Evolutionary conservation across 1,140 invertebrate species (phyloP).

Genomic region (Rhagoletis zephyria): DNA sequence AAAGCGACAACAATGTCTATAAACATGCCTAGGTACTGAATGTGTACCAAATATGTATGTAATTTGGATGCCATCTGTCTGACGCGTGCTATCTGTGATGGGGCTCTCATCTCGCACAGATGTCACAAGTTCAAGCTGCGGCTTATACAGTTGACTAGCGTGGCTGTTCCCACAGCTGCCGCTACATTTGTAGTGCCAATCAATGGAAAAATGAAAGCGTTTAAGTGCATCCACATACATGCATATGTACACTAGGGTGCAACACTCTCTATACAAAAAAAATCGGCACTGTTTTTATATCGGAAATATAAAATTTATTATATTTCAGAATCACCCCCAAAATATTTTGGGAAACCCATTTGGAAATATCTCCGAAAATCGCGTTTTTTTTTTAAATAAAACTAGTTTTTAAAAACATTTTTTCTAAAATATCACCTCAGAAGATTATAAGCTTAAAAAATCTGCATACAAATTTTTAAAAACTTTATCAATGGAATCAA

Average conservation of each 20-base stretch:
- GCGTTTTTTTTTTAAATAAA: too few relatives aligned
- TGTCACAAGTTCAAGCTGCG: slow-evolving; percentile 46
- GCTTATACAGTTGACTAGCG: neutral
- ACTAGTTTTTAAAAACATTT: too few relatives aligned
- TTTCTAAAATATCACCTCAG: too few relatives aligned
- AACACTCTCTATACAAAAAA: too few relatives aligned
- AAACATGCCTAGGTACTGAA: neutral
- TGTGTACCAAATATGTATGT: neutral
- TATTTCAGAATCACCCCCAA: too few relatives aligned
- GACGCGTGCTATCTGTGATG: slow-evolving; percentile 15
- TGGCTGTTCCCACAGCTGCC: neutral
- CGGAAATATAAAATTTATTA: too few relatives aligned
- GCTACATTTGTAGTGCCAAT: neutral
- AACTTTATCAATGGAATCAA: too few relatives aligned
- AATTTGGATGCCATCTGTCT: neutral
- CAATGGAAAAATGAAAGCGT: slow-evolving; percentile 13
- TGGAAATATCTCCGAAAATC: too few relatives aligned
- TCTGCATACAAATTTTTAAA: too few relatives aligned
- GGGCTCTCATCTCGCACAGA: slow-evolving; percentile 11
- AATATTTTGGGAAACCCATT: too few relatives aligned
- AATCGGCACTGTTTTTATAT: too few relatives aligned
- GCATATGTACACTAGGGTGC: neutral
- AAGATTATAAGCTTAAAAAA: too few relatives aligned
- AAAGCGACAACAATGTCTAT: neutral
- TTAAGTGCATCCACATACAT: neutral